These are phyloP conservation scores for Agriotes lineatus DNA, from an alignment of 2,888 invertebrate species.

Conservation along the genomic window DNA sequence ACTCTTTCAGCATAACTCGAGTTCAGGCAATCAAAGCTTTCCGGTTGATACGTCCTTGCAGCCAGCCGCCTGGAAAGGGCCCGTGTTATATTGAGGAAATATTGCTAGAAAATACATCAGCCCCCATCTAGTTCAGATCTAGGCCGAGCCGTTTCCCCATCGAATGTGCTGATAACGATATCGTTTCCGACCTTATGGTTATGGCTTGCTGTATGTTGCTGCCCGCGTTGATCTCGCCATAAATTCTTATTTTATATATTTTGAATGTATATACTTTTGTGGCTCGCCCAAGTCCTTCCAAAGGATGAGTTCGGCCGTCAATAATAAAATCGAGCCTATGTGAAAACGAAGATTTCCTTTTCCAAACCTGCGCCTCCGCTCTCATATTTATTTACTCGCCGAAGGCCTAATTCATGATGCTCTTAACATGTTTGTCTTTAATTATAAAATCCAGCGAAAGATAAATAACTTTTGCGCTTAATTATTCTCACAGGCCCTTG, in stretches of 20 bases:
- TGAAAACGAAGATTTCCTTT: no score
- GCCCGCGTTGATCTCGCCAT: slow-evolving; percentile 25
- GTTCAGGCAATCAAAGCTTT: slow-evolving; percentile 47
- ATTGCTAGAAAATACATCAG: slow-evolving; percentile 48
- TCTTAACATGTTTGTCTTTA: no score
- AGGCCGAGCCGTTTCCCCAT: slow-evolving; percentile 33
- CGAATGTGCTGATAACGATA: slow-evolving; percentile 43
- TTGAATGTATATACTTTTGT: slow-evolving; percentile 29
- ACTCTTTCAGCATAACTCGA: slow-evolving; percentile 47
- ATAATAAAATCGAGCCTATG: no score
- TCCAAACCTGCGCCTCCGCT: no score
- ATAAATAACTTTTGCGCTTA: no score
- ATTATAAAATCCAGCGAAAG: no score
- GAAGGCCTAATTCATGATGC: no score
- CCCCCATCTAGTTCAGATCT: slow-evolving; percentile 38
- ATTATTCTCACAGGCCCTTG: no score
- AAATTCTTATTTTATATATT: slow-evolving; percentile 27
- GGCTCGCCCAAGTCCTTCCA: slow-evolving; percentile 3
- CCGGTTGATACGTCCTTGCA: slow-evolving; percentile 43
- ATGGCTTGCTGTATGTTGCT: slow-evolving; percentile 18
- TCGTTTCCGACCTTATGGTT: slow-evolving; percentile 36
- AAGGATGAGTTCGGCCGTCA: no score
- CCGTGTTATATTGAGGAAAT: slow-evolving; percentile 46
- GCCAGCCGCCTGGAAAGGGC: slow-evolving; percentile 45
- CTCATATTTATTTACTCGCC: no score